Base-by-base conservation (phyloP, 2,113 vertebrate species). In the Lophura nycthemera region DNA sequence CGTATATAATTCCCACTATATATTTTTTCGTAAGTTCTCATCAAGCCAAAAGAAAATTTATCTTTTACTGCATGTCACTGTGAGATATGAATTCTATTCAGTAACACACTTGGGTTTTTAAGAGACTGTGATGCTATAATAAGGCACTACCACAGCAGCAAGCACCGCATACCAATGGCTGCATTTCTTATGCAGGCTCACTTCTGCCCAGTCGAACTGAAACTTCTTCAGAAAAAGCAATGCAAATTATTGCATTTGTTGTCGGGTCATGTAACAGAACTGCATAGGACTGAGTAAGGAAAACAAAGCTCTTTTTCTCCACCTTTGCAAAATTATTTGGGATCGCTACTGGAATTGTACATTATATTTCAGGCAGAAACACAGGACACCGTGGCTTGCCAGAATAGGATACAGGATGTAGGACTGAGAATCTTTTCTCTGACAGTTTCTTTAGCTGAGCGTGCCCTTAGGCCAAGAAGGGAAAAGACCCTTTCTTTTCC, bases 21-120 rank as follows among this genome's bases (percentile, higher is more conserved):
- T 8, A 6, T 56, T 93, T 83, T 90, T 75, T 57, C 24, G 80
- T 81, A 72, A 75, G 52, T 82, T 50, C 64, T 73, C 15, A 79
- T 83, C 45, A 88, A 32, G 38, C 38, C 42, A 83, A 73, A 10
- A 15, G 32, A 64, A 86, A 92, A 63, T 67, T 70, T 65, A 74
- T 89, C n/a, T 82, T 91, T 18, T 87, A 40, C 67, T 87, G 75
- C 27, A 29, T 71, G 64, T 89, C 73, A 86, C 38, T 88, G 59
- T 22, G 45, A 92, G 85, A 81, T 80, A 88, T 22, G 66, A 84
- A 83, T 92, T 90, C 83, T 90, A 45, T 88, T 96, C 79, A 90
- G 54, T 42, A 89, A 72, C 76, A 83, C 80, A 80, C 2, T 86
- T 86, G 69, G 8, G 7, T 85, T 94, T 93, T 96, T 92, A 94